phyloP scores from a whole-genome alignment of 2,888 invertebrate genomes.

The Busseola fusca region DNA sequence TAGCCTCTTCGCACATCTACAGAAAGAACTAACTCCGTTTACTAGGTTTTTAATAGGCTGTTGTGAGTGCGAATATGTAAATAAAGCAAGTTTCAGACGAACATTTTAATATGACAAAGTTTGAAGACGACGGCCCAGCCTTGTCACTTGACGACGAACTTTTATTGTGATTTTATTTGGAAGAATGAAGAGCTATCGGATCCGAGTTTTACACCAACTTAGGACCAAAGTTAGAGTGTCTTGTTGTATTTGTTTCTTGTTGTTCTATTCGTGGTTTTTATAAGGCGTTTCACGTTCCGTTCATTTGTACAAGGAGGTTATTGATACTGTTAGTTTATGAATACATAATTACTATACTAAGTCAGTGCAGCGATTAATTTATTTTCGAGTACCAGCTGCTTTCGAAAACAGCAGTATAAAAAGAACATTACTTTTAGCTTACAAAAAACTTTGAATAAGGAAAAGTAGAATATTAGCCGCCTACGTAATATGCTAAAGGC shows the following conservation, averaged over 20 bases:
- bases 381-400: background rate
- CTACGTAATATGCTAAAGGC: conserved; percentile 13
- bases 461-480: background rate
- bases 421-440: background rate
- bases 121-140: conserved; percentile 51
- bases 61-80: conserved; percentile 67
- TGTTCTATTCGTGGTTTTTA: conserved; percentile 12
- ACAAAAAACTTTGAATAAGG: background rate
- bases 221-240: conserved; percentile 46
- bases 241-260: conserved; percentile 37
- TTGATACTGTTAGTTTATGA: background rate
- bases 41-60: conserved; percentile 56
- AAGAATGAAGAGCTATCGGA: conserved; percentile 56
- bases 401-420: background rate
- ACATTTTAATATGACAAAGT: conserved; percentile 72
- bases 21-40: conserved; percentile 26
- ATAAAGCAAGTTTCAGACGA: conserved; percentile 64
- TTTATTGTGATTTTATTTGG: conserved; percentile 68
- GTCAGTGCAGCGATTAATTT: background rate
- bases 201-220: conserved; percentile 56
- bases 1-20: too few species aligned
- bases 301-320: background rate
- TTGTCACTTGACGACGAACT: conserved; percentile 61
- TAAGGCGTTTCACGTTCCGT: background rate
- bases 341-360: background rate